Evolutionary conservation across 1,140 invertebrate genomes (phyloP).

Genomic region (Orius insidiosus): DNA sequence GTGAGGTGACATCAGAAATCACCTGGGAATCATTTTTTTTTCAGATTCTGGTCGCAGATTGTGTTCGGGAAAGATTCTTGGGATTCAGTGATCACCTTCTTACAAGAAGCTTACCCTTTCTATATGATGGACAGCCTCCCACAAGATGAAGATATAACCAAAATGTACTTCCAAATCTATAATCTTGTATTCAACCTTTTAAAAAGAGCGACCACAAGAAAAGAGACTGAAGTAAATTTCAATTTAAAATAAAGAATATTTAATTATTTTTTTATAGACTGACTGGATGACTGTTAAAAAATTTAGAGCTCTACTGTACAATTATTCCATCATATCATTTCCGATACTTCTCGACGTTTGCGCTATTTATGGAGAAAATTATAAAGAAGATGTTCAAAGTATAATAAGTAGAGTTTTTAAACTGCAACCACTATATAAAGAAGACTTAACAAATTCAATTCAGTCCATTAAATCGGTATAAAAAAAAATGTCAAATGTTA

Average conservation of each 20-base stretch:
- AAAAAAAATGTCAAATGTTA: background rate
- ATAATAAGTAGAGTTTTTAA: slow-evolving; percentile 47
- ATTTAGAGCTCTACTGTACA: slow-evolving; percentile 52
- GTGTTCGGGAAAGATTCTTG: slow-evolving; percentile 47
- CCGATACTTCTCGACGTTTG: slow-evolving; percentile 64
- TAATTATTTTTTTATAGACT: slow-evolving; percentile 26
- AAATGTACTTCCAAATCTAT: slow-evolving; percentile 34
- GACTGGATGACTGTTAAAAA: slow-evolving; percentile 43
- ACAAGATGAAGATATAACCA: slow-evolving; percentile 27
- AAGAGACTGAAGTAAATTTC: slow-evolving; percentile 42
- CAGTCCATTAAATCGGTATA: slow-evolving; percentile 16
- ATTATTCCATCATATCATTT: slow-evolving; percentile 64
- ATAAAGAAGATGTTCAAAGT: slow-evolving; percentile 37
- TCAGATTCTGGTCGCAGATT: slow-evolving; percentile 67
- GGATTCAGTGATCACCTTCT: slow-evolving; percentile 45
- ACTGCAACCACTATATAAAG: slow-evolving; percentile 48
- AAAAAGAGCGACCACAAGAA: slow-evolving; percentile 52
- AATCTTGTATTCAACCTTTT: slow-evolving; percentile 47
- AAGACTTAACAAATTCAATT: slow-evolving; percentile 42
- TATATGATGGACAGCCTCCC: slow-evolving; percentile 35
- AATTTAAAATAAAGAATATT: background rate
- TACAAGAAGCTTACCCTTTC: slow-evolving; percentile 52
- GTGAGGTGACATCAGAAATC: too few relatives aligned
- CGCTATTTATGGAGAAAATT: slow-evolving; percentile 50
- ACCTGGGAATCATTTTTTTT: slow-evolving; percentile 27